A percentile compares a stretch with the other conserved stretches of the same genome.
Conservation (phyloP, 2,888 invertebrate genomes). For the Octonoba sinensis region DNA sequence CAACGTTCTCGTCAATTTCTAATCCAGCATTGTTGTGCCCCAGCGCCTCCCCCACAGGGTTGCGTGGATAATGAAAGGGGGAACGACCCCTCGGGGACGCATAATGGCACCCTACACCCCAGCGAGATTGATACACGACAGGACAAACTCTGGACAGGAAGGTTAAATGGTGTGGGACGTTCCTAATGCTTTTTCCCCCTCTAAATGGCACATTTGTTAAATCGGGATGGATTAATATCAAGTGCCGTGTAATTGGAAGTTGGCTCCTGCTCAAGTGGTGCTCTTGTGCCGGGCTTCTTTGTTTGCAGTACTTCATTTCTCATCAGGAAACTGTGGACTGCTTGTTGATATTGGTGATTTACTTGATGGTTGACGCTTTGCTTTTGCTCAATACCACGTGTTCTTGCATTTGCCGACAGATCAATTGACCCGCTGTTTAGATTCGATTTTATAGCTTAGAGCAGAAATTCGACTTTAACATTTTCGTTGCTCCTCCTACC, state of each 20-base stretch:
- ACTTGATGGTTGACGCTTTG: no score
- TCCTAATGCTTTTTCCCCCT: slow-evolving; percentile 26
- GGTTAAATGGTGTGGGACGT: slow-evolving; percentile 61
- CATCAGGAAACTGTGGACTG: no score
- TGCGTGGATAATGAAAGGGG: slow-evolving; percentile 30
- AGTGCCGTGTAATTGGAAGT: slow-evolving; percentile 60
- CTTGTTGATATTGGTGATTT: no score
- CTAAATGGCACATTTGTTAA: slow-evolving; percentile 60
- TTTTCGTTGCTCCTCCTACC: no score
- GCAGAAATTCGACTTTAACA: no score
- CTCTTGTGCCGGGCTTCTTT: no score
- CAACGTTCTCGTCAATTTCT: slow-evolving; percentile 26
- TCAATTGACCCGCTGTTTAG: no score
- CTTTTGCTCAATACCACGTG: no score
- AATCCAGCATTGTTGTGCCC: slow-evolving; percentile 28
- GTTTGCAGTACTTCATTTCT: no score
- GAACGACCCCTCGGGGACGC: background rate
- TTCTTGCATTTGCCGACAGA: no score
- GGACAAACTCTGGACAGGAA: slow-evolving; percentile 39
- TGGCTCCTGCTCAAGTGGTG: slow-evolving; percentile 2
- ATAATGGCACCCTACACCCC: slow-evolving; percentile 20
- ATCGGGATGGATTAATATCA: slow-evolving; percentile 53
- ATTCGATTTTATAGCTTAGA: no score
- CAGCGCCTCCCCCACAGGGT: slow-evolving; percentile 14
- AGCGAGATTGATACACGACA: slow-evolving; percentile 49